phyloP scores from a whole-genome alignment of 2,888 invertebrate genomes.

The Troides aeacus region DNA sequence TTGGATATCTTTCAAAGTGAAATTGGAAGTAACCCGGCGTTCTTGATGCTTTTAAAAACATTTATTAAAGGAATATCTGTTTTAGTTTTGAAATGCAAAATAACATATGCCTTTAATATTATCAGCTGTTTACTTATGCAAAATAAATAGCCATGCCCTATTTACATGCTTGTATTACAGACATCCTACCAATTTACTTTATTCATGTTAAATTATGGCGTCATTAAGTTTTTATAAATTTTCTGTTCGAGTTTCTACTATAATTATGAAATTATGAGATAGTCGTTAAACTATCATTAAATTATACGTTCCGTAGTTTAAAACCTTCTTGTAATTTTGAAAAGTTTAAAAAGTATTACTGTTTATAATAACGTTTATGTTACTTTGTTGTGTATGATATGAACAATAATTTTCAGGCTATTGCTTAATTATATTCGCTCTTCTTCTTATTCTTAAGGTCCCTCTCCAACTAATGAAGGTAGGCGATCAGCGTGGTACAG shows the following conservation, averaged over 20 bases:
- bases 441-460: too few species aligned
- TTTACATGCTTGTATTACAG: constrained; percentile 31
- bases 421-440: constrained; percentile 13
- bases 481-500: too few species aligned
- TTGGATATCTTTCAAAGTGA: constrained; percentile 45
- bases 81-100: not conserved
- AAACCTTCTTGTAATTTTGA: constrained; percentile 63
- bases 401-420: not conserved
- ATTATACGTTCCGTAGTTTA: constrained; percentile 59
- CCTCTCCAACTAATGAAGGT: too few species aligned
- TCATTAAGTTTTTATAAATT: constrained; percentile 73
- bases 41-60: not conserved
- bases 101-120: not conserved
- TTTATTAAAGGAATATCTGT: not conserved
- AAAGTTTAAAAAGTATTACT: constrained; percentile 52
- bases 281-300: constrained; percentile 73
- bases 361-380: constrained; percentile 54
- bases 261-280: constrained; percentile 69
- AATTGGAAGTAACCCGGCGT: constrained; percentile 24
- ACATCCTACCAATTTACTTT: constrained; percentile 76
- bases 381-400: constrained; percentile 37
- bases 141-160: constrained; percentile 5
- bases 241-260: constrained; percentile 60
- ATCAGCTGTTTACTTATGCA: constrained; percentile 12
- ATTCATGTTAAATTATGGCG: constrained; percentile 72